phyloP scores from a whole-genome alignment of 2,113 vertebrate genomes.

The Labrus mixtus region DNA sequence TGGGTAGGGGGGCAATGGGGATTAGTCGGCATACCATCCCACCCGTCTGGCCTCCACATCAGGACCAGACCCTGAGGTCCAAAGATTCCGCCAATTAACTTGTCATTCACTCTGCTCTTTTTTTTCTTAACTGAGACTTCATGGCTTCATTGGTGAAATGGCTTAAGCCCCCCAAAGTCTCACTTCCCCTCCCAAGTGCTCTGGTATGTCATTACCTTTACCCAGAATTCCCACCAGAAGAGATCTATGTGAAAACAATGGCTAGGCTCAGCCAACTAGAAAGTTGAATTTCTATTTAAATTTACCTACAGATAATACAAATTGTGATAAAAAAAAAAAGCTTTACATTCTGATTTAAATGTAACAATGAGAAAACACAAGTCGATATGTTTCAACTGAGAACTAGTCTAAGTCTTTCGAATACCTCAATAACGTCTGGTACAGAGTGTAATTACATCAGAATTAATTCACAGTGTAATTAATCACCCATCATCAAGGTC shows the following conservation, averaged over 20 bases:
- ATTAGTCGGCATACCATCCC: slow-evolving; percentile 80
- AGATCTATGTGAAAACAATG: slow-evolving; percentile 30
- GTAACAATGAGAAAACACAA: slow-evolving; percentile 14
- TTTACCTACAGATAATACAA: not conserved
- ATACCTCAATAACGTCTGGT: slow-evolving; percentile 47
- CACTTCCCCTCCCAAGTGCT: slow-evolving; percentile 34
- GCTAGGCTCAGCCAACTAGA: not conserved
- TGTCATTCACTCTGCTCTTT: slow-evolving; percentile 81
- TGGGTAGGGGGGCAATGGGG: slow-evolving; percentile 66
- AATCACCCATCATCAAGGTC: slow-evolving; percentile 62
- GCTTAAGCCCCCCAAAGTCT: slow-evolving; percentile 56
- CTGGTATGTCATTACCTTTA: slow-evolving; percentile 61
- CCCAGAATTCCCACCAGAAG: slow-evolving; percentile 49
- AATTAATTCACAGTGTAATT: slow-evolving; percentile 68
- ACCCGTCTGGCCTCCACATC: slow-evolving; percentile 76
- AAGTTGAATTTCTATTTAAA: not conserved
- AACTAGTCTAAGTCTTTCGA: slow-evolving; percentile 27
- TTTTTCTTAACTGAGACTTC: slow-evolving; percentile 61
- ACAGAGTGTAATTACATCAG: slow-evolving; percentile 62
- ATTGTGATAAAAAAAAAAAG: slow-evolving; percentile 1
- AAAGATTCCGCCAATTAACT: slow-evolving; percentile 82
- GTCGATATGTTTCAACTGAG: slow-evolving; percentile 9
- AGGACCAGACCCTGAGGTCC: slow-evolving; percentile 71
- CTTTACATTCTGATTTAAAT: slow-evolving; percentile 19
- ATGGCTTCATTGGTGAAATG: slow-evolving; percentile 74